Evolutionary conservation across 2,888 invertebrate genomes (phyloP).

Genomic region (Acutogordius australiensis): DNA sequence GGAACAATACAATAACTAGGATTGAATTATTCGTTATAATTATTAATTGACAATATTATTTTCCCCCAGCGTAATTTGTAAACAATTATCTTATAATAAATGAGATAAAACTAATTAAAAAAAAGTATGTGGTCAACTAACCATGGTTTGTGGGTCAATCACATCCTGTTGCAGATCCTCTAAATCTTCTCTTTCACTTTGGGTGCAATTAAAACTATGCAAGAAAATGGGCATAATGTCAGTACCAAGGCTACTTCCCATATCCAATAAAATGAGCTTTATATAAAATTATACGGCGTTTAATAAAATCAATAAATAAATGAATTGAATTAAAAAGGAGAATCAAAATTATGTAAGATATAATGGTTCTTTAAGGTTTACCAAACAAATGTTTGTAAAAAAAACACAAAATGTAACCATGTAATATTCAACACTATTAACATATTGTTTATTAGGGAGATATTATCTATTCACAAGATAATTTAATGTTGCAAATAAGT

Average conservation of each 20-base stretch:
- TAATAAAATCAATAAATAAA: no score
- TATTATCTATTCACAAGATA: no score
- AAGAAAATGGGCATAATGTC: conserved; percentile 14
- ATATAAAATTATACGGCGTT: background rate
- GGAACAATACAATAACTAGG: no score
- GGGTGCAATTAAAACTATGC: no score
- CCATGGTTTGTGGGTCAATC: background rate
- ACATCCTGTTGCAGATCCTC: background rate
- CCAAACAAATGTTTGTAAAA: no score
- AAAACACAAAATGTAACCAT: no score
- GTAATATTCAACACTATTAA: no score
- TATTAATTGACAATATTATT: conserved; percentile 14
- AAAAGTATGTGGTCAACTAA: background rate
- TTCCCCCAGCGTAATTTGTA: background rate
- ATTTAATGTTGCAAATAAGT: no score
- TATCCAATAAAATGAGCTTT: background rate
- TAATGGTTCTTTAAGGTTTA: no score
- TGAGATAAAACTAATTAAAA: background rate
- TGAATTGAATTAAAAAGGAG: no score
- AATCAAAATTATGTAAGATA: no score
- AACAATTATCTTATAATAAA: background rate
- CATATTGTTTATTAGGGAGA: no score
- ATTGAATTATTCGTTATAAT: conserved; percentile 12
- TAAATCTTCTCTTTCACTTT: background rate
- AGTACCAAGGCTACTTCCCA: conserved; percentile 18